Base-by-base conservation (phyloP, 2,888 invertebrate species). In the Siphlonurus alternatus region DNA sequence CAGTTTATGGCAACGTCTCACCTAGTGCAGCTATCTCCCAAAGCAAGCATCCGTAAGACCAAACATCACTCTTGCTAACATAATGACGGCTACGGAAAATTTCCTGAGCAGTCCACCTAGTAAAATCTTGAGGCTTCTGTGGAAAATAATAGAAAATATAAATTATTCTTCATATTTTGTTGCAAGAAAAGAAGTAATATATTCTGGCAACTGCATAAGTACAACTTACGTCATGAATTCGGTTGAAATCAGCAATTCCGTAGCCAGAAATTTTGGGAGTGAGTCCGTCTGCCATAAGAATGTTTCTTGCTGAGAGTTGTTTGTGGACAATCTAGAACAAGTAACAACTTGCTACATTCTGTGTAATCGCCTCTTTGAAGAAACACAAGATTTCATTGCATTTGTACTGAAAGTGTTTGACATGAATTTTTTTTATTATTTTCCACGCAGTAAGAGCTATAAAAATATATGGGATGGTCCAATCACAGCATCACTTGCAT, bases 11-110 rank as follows among this genome's bases (percentile, higher is more conserved):
- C 22, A 10, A 23, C 25, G 38, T 19, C 69, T 67, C 71, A 79
- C 85, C 91, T 71, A 92, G 76, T 2, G 87, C 83, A 69, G 87
- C 80, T 66, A 87, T 84, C 75, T 93, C 93, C 92, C 92, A 93
- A 66, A 91, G 76, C 15, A 91, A 73, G 66, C 89, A 84, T 0
- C 88, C 91, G 74, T 85, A 90, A 0, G 90, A 87, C 92, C 92
- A 93, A 2, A 89, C 81, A 71, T 91, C 89, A 64, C 87, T 87
- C 70, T 88, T 85, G 2, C 79, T 76, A n/a, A 84, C 83, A 69
- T 81, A 84, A 61, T 84, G 81, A 62, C 83, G 84, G 65, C 75
- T 76, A 25, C 83, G 82, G 67, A 91, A 78, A 70, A 87, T 84
- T 74, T 93, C 93, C 23, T 86, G 83, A 0, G 92, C 85, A 5